Conservation (phyloP, 2,113 vertebrate species). For the Macrotis lagotis region DNA sequence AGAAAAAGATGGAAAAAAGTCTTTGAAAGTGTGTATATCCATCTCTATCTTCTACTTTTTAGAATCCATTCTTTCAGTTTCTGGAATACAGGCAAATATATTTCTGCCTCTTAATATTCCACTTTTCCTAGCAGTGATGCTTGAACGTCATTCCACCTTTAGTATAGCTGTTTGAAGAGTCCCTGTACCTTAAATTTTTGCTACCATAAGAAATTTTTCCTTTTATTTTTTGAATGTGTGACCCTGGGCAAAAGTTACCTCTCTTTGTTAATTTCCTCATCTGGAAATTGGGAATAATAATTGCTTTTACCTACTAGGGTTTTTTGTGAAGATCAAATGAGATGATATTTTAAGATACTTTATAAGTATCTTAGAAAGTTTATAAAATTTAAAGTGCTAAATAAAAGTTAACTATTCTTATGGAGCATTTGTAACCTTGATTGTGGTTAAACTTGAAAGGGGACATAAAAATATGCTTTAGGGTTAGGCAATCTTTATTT, state of each 20-base stretch:
- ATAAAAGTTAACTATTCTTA: neutral
- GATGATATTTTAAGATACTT: neutral
- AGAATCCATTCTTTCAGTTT: neutral
- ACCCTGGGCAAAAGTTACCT: neutral
- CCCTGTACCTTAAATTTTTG: neutral
- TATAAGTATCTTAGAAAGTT: no score
- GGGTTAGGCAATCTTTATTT: neutral
- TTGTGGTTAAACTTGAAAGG: neutral
- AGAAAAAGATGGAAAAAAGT: neutral
- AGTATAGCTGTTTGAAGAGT: neutral
- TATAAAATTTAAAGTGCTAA: neutral
- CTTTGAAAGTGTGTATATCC: neutral
- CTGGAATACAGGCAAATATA: neutral
- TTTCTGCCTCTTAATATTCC: neutral
- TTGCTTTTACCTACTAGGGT: neutral
- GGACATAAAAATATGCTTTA: neutral
- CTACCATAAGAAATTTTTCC: neutral
- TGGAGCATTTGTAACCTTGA: neutral
- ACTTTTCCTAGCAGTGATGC: neutral
- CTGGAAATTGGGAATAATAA: neutral
- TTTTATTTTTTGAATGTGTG: neutral
- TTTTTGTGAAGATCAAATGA: neutral
- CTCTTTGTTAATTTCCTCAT: neutral
- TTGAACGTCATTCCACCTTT: neutral
- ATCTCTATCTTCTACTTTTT: neutral